Evolutionary conservation across 2,797 vertebrate species (phyloP).

Genomic region (Monodelphis domestica): DNA sequence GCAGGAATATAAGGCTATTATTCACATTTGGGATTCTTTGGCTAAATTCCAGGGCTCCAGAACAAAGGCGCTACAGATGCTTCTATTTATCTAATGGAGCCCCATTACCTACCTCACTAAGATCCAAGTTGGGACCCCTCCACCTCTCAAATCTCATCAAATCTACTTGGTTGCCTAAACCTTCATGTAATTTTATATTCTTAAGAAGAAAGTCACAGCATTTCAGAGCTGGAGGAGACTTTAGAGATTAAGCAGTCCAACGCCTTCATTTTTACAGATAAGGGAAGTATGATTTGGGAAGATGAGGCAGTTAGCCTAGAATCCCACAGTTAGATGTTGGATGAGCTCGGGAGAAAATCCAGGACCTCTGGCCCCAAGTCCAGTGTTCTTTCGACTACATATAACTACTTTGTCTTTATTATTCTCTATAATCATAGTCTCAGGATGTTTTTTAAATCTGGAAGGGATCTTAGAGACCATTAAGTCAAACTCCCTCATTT

Average conservation of each 20-base stretch:
- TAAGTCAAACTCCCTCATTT: neutral
- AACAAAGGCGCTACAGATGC: slow-evolving; percentile 1
- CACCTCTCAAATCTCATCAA: neutral
- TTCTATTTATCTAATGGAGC: slow-evolving; percentile 43
- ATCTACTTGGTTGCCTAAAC: neutral
- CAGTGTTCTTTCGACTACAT: neutral
- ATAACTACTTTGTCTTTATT: neutral
- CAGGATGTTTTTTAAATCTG: neutral
- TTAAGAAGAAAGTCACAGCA: neutral
- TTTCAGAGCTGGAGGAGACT: neutral
- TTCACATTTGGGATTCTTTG: neutral
- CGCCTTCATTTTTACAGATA: neutral
- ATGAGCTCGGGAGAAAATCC: neutral
- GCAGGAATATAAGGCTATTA: slow-evolving; percentile 21
- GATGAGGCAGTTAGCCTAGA: neutral
- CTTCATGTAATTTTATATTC: neutral
- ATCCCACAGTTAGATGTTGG: neutral
- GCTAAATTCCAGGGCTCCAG: slow-evolving; percentile 15
- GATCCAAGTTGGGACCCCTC: slow-evolving; percentile 11
- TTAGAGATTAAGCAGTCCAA: neutral
- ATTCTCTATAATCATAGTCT: neutral
- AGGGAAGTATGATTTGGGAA: neutral
- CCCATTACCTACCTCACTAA: slow-evolving; percentile 12
- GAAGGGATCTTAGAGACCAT: neutral
- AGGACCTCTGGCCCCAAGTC: neutral